Conservation (phyloP, 1,140 invertebrate species). For the Cydia pomonella region DNA sequence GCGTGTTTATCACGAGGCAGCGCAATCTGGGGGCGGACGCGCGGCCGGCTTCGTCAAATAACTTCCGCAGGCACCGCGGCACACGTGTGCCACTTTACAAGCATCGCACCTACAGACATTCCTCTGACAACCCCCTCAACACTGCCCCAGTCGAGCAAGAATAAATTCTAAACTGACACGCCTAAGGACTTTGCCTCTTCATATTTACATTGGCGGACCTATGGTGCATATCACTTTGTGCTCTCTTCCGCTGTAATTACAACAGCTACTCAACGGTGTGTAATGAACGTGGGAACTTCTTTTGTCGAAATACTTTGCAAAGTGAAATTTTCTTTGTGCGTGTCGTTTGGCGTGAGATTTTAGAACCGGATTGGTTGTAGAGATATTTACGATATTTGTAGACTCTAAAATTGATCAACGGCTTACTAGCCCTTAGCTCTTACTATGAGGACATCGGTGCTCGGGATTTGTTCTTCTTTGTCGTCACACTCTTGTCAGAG, state of each 20-base stretch:
- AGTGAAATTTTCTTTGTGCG: background rate
- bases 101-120: background rate
- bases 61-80: slow-evolving; percentile 52
- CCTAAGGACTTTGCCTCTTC: background rate
- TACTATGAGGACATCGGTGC: too few species aligned
- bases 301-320: slow-evolving; percentile 20
- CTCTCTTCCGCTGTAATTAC: slow-evolving; percentile 9
- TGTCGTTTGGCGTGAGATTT: background rate
- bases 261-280: background rate
- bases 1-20: slow-evolving; percentile 26
- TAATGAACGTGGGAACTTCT: background rate
- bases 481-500: too few species aligned
- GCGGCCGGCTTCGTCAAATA: slow-evolving; percentile 53
- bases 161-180: background rate
- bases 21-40: slow-evolving; percentile 58
- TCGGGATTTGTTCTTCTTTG: too few species aligned
- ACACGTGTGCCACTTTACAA: slow-evolving; percentile 41
- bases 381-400: too few species aligned
- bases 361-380: too few species aligned
- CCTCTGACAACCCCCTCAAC: background rate
- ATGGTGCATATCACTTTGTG: background rate
- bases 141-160: background rate
- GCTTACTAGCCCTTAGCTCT: too few species aligned
- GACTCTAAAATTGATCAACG: too few species aligned
- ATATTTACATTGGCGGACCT: background rate